Percentiles rank a stretch among this genome's conserved stretches.
Evolutionary conservation across 2,113 vertebrate genomes (phyloP).

Genomic region (Pimephales promelas): DNA sequence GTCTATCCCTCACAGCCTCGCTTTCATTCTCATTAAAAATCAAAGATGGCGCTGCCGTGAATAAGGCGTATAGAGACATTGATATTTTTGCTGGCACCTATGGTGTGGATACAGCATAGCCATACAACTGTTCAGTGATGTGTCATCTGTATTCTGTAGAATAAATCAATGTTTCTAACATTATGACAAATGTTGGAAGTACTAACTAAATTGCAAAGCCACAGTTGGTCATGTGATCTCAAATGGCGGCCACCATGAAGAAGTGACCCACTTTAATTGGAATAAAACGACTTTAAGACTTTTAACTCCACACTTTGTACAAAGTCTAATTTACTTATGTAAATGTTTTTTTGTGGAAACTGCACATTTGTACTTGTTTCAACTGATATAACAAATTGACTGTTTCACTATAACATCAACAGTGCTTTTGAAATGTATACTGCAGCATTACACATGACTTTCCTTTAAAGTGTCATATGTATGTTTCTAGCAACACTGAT

Average conservation of each 20-base stretch:
- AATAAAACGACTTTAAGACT: neutral
- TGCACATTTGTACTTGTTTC: too few species aligned
- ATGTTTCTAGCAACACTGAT: neutral
- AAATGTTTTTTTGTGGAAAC: too few species aligned
- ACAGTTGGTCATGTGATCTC: neutral
- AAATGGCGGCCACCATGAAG: neutral
- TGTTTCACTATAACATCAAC: neutral
- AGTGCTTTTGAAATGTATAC: neutral
- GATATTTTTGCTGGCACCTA: neutral
- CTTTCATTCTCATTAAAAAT: too few species aligned
- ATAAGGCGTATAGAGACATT: too few species aligned
- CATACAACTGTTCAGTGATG: neutral
- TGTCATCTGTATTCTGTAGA: too few species aligned
- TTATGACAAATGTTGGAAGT: too few species aligned
- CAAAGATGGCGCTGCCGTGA: too few species aligned
- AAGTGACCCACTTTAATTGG: neutral
- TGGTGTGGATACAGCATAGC: neutral
- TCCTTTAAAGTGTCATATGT: neutral
- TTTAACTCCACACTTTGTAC: too few species aligned
- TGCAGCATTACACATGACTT: neutral
- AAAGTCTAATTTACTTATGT: too few species aligned
- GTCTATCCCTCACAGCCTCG: too few species aligned
- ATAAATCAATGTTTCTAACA: too few species aligned
- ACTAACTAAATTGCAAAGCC: neutral
- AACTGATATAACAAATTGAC: too few species aligned